Percentiles rank a stretch among this genome's conserved stretches.
Conservation (phyloP, 2,888 invertebrate genomes). For the Macaria liturata region DNA sequence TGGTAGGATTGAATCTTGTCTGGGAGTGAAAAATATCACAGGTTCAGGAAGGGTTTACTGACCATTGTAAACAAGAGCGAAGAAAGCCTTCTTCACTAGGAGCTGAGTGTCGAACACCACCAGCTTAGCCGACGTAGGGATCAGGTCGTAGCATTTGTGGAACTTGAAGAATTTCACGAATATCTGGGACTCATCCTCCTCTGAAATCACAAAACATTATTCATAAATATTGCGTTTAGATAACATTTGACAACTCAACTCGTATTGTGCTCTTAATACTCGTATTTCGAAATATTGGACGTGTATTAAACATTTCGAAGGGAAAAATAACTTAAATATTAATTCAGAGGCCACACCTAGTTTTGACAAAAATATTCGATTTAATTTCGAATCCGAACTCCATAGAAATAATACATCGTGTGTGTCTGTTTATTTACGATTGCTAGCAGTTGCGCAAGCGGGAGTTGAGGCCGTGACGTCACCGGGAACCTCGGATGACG, state of each 20-base stretch:
- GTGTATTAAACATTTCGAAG: too few relatives aligned
- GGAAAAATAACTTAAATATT: too few relatives aligned
- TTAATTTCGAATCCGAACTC: too few relatives aligned
- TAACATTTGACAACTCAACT: too few relatives aligned
- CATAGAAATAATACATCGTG: too few relatives aligned
- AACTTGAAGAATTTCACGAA: conserved; percentile 99
- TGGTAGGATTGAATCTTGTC: too few relatives aligned
- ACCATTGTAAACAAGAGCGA: conserved; percentile 99
- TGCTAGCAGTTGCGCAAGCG: conserved; percentile 48
- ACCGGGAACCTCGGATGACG: conserved; percentile 50
- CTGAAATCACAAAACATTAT: conserved; percentile 66
- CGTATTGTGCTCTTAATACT: too few relatives aligned
- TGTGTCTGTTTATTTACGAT: conserved; percentile 60
- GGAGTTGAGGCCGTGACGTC: conserved; percentile 56
- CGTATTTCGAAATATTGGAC: too few relatives aligned
- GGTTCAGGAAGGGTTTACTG: conserved; percentile 42
- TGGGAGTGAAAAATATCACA: too few relatives aligned
- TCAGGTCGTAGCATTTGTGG: conserved; percentile 99
- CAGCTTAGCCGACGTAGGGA: conserved; percentile 99
- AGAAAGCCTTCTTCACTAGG: conserved; percentile 99
- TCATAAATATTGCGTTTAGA: too few relatives aligned
- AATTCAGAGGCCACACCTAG: too few relatives aligned
- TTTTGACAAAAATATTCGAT: too few relatives aligned
- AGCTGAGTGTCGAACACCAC: conserved; percentile 99
- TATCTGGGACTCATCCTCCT: conserved; percentile 98